Evolutionary conservation across 2,113 vertebrate genomes (phyloP).

Genomic region (Apistogramma diplotaenia): DNA sequence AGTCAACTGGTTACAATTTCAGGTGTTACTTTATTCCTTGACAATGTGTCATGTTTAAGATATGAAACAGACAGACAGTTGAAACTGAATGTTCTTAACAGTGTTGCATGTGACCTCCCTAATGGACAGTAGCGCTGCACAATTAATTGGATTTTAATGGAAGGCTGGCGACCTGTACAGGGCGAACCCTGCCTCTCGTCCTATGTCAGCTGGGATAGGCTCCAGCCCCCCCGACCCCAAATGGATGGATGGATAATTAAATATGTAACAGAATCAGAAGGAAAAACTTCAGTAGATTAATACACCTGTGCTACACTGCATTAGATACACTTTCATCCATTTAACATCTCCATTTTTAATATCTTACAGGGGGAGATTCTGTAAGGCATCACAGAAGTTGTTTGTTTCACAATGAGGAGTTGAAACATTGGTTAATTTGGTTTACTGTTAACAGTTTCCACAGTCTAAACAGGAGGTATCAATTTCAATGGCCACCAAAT

Average conservation of each 20-base stretch:
- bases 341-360: background rate
- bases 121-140: background rate
- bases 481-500: slow-evolving; percentile 52
- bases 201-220: no score
- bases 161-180: no score
- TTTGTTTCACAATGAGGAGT: slow-evolving; percentile 34
- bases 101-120: background rate
- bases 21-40: background rate
- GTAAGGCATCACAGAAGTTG: slow-evolving; percentile 1
- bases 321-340: background rate
- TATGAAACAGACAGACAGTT: background rate
- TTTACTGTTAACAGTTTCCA: slow-evolving; percentile 50
- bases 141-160: background rate
- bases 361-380: background rate
- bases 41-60: background rate
- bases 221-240: no score
- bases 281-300: background rate
- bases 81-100: background rate
- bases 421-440: slow-evolving; percentile 11
- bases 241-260: no score
- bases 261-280: background rate
- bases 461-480: slow-evolving; percentile 58
- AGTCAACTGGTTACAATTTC: background rate
- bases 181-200: no score
- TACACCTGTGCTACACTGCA: background rate